Conservation (phyloP, 92 coral and sea anemone species). For the Palythoa grandiflora region DNA sequence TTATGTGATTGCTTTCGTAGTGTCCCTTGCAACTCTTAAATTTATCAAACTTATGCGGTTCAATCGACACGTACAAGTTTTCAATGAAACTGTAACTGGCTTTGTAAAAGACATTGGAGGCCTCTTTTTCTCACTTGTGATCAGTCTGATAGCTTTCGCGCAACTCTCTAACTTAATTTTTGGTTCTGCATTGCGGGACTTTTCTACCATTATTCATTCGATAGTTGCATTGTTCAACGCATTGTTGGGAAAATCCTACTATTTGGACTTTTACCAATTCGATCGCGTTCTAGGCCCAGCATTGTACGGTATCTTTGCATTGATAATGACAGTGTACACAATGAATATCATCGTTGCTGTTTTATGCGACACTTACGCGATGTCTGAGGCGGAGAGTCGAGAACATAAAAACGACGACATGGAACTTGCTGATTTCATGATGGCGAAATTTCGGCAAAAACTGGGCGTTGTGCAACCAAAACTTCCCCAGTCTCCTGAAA, state of each 20-base stretch:
- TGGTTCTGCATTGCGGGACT: conserved; percentile 49
- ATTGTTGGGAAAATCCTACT: conserved; percentile 73
- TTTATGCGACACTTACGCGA: conserved; percentile 69
- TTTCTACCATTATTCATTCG: conserved; percentile 62
- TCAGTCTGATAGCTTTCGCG: conserved; percentile 52
- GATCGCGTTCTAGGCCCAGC: conserved; percentile 75
- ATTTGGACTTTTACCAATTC: conserved; percentile 56
- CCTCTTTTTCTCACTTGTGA: conserved; percentile 48
- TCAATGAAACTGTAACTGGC: conserved; percentile 67
- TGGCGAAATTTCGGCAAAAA: conserved; percentile 46
- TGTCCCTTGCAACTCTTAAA: conserved; percentile 76
- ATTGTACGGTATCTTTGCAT: conserved; percentile 61
- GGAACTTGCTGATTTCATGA: conserved; percentile 68
- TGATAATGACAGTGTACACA: conserved; percentile 74
- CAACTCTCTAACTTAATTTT: conserved; percentile 46
- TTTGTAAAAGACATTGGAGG: conserved; percentile 64
- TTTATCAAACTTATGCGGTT: conserved; percentile 73
- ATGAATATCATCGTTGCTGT: conserved; percentile 81
- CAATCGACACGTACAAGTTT: conserved; percentile 71
- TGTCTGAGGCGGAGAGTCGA: conserved; percentile 34
- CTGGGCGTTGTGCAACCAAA: conserved; percentile 53
- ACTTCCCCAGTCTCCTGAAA: neutral
- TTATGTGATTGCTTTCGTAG: conserved; percentile 70
- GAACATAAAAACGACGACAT: conserved; percentile 68
- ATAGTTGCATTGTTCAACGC: conserved; percentile 76